These are phyloP conservation scores for Crossocerus cetratus DNA, from an alignment of 2,888 invertebrate genomes.

Conservation along the genomic window DNA sequence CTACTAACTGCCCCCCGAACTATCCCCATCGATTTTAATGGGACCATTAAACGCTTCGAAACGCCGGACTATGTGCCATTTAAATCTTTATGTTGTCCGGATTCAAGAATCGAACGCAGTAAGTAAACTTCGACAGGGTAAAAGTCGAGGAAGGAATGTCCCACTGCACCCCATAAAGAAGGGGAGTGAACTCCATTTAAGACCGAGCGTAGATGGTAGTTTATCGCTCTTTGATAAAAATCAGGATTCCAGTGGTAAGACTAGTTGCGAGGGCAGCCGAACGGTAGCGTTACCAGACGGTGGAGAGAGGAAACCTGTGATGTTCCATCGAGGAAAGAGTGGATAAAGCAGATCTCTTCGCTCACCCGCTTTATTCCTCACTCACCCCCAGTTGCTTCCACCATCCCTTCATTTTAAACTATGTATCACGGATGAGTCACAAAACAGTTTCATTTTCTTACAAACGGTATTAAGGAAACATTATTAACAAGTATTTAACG, in stretches of 20 bases:
- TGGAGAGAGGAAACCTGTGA: background rate
- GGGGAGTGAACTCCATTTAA: too few relatives aligned
- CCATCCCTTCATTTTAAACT: background rate
- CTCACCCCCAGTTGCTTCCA: background rate
- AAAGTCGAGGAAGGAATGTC: too few relatives aligned
- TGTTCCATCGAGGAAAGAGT: slow-evolving; percentile 4
- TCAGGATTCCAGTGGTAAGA: background rate
- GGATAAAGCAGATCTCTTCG: slow-evolving; percentile 44
- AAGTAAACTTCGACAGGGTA: too few relatives aligned
- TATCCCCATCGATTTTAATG: background rate
- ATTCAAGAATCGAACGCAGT: too few relatives aligned
- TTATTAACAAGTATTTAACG: too few relatives aligned
- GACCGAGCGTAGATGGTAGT: background rate
- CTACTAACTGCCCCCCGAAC: background rate
- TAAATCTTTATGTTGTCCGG: background rate
- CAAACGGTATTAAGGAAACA: too few relatives aligned
- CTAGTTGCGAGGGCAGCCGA: slow-evolving; percentile 36
- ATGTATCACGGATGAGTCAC: too few relatives aligned
- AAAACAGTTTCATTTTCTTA: too few relatives aligned
- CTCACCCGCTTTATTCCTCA: background rate
- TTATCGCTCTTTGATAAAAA: slow-evolving; percentile 37
- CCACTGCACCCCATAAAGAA: too few relatives aligned
- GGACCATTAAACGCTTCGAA: background rate
- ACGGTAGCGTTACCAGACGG: slow-evolving; percentile 38
- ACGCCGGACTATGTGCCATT: background rate